Base-by-base conservation (phyloP, 2,113 vertebrate species). In the Seriola aureovittata region DNA sequence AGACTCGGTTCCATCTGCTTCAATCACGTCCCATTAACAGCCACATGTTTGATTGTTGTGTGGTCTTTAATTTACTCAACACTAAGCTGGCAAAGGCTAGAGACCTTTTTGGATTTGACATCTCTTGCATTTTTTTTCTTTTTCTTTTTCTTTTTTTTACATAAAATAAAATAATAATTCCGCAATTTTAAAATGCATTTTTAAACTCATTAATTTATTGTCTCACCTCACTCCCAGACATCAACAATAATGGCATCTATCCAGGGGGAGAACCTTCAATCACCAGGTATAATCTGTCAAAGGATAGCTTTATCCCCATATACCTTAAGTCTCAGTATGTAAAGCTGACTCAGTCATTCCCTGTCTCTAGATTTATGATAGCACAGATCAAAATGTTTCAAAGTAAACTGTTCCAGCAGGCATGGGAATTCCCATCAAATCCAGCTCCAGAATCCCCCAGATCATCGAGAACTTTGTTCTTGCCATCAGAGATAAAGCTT, bases 381-480 rank as follows among this genome's bases (percentile, higher is more conserved):
- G 84, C 63, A 76, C 85, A 87, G 87, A 91, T 90, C 72, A 81
- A 89, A 84, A 81, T 79, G 46, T 72, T 87, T 81, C 71, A 84
- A 50, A 80, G 80, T 76, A 75, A 91, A 93, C 64, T 86, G 84
- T 91, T 90, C 84, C 85, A 91, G 85, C 87, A 87, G 80, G 80
- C 69, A 50, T 46, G 91, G 93, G 93, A 93, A 92, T 89, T 91
- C 90, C 93, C 93, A 81, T 82, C 88, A 85, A 85, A 92, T 92
- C 93, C 92, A 79, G 82, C 65, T 78, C 69, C 86, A 92, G 86
- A 94, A 94, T 95, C 91, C 93, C 87, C 84, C 78, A 86, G 90
- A 93, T 93, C 92, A 87, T 87, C 82, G 25, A 46, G 23, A 87
- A 90, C 91, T 95, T 94, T 94, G 93, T 94, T 95, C 93, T 89